Percentiles rank a stretch among this genome's conserved stretches.
Evolutionary conservation across 2,888 invertebrate species (phyloP).

Genomic region (Amitus sp.): DNA sequence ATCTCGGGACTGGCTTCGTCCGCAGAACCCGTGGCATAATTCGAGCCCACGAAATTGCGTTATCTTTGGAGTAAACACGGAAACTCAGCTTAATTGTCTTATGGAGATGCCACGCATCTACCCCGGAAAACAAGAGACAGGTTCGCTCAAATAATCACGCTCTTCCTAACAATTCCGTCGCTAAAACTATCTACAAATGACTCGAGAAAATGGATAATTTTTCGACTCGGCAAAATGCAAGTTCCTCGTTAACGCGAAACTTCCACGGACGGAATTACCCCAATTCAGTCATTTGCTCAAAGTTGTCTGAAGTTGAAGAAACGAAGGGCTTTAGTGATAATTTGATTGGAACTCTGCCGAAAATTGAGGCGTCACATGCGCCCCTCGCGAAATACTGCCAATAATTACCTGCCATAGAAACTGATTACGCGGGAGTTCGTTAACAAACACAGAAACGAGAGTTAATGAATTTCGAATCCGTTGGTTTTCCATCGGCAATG

Average conservation of each 20-base stretch:
- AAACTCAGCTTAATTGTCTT: constrained; percentile 47
- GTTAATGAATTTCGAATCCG: constrained; percentile 53
- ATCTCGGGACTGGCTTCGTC: constrained; percentile 6
- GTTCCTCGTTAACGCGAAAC: neutral
- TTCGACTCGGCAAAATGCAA: neutral
- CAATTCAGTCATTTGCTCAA: neutral
- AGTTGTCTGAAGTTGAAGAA: neutral
- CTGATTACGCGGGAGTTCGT: constrained; percentile 53
- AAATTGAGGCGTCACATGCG: constrained; percentile 19
- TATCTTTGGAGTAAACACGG: constrained; percentile 25
- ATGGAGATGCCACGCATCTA: constrained; percentile 40
- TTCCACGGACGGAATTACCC: neutral
- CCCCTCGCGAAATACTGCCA: constrained; percentile 36
- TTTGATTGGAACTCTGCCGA: constrained; percentile 8
- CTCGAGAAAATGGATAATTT: neutral
- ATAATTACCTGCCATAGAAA: constrained; percentile 55
- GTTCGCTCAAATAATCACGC: too few species aligned
- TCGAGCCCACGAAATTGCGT: constrained; percentile 14
- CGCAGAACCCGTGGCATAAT: constrained; percentile 9
- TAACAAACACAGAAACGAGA: constrained; percentile 44
- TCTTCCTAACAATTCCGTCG: too few species aligned
- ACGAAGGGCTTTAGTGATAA: constrained; percentile 7
- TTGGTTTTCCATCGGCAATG: constrained; percentile 5
- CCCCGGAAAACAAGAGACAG: too few species aligned
- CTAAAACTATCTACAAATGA: neutral